These are phyloP conservation scores for Hormaphis cornu DNA, from an alignment of 1,140 invertebrate genomes.

Conservation along the genomic window DNA sequence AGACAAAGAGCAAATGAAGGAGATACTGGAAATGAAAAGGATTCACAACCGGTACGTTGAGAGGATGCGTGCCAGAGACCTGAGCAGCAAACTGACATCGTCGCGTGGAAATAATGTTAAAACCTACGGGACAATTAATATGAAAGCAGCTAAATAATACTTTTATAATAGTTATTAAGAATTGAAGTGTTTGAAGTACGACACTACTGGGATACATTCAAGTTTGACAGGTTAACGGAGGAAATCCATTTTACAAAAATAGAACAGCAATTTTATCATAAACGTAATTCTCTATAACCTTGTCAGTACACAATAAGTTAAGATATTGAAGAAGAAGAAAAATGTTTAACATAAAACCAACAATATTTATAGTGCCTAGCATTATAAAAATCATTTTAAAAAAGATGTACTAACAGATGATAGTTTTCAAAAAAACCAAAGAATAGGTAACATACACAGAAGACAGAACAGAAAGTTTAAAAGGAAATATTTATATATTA, in stretches of 20 bases:
- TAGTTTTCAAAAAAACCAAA: background rate
- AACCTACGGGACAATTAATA: background rate
- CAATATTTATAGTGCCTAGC: background rate
- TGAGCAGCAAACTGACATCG: slow-evolving; percentile 17
- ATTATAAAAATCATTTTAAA: slow-evolving; percentile 4
- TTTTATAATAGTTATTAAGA: slow-evolving; percentile 4
- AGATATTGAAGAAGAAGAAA: background rate
- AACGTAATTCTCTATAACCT: no score
- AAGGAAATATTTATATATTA: background rate
- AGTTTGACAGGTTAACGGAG: no score
- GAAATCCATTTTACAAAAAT: no score
- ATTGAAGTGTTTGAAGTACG: background rate
- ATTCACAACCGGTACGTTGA: slow-evolving; percentile 65
- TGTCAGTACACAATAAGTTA: background rate
- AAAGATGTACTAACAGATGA: slow-evolving; percentile 7
- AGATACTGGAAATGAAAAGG: slow-evolving; percentile 81
- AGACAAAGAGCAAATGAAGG: slow-evolving; percentile 87
- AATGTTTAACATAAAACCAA: slow-evolving; percentile 19
- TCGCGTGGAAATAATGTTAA: background rate
- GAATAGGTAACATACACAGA: background rate
- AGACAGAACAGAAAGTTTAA: background rate
- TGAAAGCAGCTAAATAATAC: slow-evolving; percentile 5
- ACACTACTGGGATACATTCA: background rate
- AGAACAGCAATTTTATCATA: no score
- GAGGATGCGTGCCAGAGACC: slow-evolving; percentile 42